Percentiles rank a stretch among this genome's conserved stretches.
phyloP scores from a whole-genome alignment of 2,113 vertebrate genomes.

The Galbula dea region DNA sequence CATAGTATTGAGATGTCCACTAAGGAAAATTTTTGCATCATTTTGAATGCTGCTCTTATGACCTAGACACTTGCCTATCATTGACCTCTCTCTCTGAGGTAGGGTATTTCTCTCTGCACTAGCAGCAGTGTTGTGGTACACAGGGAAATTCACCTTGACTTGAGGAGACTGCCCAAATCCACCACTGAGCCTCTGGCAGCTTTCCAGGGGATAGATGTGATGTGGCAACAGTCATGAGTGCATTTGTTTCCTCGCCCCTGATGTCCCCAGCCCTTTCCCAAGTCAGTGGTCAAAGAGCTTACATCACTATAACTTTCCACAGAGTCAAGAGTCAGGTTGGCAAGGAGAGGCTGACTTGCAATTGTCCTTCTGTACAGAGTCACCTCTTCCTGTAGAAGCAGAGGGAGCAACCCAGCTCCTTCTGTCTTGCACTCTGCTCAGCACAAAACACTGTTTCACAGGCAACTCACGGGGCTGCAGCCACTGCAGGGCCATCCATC shows the following conservation, averaged over 20 bases:
- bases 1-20: not conserved
- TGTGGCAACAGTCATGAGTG: not conserved
- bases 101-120: not conserved
- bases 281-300: not conserved
- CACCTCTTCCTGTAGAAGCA: not conserved
- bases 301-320: fast-evolving
- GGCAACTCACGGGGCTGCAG: not conserved
- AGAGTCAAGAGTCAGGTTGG: fast-evolving
- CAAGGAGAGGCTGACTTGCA: not conserved
- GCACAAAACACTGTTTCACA: not conserved
- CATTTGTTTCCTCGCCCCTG: not conserved
- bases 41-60: not conserved
- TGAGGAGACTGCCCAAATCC: not conserved
- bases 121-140: not conserved
- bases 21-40: not conserved
- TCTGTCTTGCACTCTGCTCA: not conserved
- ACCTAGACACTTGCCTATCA: not conserved
- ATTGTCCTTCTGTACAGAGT: not conserved
- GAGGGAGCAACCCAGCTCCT: not conserved
- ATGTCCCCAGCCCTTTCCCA: not conserved
- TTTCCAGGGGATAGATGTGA: not conserved
- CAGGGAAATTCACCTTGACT: not conserved
- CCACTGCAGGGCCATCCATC: not conserved
- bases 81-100: not conserved
- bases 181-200: not conserved